These are phyloP conservation scores for Drosophila colorata DNA, from an alignment of 2,888 invertebrate genomes.

Conservation along the genomic window DNA sequence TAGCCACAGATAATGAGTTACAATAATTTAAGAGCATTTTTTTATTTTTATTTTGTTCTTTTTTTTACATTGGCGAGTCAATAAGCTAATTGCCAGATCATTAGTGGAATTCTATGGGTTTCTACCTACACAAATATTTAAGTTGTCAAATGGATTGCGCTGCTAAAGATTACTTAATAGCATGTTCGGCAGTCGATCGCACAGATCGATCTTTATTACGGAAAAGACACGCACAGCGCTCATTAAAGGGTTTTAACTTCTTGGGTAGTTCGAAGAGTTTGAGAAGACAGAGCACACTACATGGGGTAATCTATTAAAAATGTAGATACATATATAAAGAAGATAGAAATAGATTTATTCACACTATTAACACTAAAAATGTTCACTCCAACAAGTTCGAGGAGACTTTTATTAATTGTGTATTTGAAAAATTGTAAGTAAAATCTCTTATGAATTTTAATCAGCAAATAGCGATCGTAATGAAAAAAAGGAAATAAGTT, in stretches of 20 bases:
- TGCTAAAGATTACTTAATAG: conserved; percentile 30
- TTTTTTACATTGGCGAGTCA: conserved; percentile 31
- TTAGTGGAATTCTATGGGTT: conserved; percentile 27
- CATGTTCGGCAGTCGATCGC: conserved; percentile 23
- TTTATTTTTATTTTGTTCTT: conserved; percentile 23
- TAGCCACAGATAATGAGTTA: conserved; percentile 43
- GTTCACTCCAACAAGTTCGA: too few species aligned
- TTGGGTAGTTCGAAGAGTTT: conserved; percentile 8
- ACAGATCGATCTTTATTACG: conserved; percentile 14
- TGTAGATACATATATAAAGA: too few species aligned
- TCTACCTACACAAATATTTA: conserved; percentile 13
- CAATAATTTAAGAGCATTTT: conserved; percentile 48
- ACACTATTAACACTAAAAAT: too few species aligned
- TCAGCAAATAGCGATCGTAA: too few species aligned
- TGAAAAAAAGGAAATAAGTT: too few species aligned
- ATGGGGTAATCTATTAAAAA: too few species aligned
- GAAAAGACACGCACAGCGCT: conserved; percentile 29
- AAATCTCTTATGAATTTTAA: too few species aligned
- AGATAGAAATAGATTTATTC: too few species aligned
- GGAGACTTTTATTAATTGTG: too few species aligned
- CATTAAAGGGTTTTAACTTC: conserved; percentile 10
- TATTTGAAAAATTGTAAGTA: too few species aligned
- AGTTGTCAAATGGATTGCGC: conserved; percentile 35
- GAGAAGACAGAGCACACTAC: too few species aligned
- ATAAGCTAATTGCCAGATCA: conserved; percentile 51